These are phyloP conservation scores for Chiloscyllium punctatum DNA, from an alignment of 2,797 vertebrate species.

Conservation along the genomic window DNA sequence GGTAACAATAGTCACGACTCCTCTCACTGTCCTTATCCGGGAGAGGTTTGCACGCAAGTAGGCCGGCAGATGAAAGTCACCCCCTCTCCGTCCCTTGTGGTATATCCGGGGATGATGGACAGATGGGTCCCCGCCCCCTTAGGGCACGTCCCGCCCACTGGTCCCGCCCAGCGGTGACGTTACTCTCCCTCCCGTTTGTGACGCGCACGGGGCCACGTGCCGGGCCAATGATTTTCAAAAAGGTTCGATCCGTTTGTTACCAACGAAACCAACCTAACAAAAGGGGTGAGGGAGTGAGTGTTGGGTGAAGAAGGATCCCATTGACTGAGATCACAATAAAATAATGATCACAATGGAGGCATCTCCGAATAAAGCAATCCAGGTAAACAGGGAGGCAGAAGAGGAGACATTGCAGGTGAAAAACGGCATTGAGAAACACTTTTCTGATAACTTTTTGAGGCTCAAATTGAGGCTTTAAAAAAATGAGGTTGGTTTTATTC, in stretches of 20 bases:
- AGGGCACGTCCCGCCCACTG: neutral
- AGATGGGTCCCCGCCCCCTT: neutral
- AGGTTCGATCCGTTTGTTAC: constrained; percentile 35
- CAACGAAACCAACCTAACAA: constrained; percentile 27
- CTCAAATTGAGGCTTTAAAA: neutral
- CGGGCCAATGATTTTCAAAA: constrained; percentile 34
- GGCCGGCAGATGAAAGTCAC: rapidly evolving
- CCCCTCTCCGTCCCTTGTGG: neutral
- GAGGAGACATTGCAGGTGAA: constrained; percentile 32
- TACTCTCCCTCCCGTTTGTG: constrained; percentile 8
- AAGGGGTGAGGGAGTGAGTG: constrained; percentile 2
- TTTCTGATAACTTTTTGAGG: neutral
- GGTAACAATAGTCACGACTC: too few species aligned
- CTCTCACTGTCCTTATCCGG: too few species aligned
- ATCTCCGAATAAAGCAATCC: constrained; percentile 35
- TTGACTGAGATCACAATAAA: constrained; percentile 38
- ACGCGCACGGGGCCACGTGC: constrained; percentile 18
- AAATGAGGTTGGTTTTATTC: neutral
- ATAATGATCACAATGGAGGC: constrained; percentile 38
- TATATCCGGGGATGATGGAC: neutral
- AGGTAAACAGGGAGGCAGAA: constrained; percentile 24
- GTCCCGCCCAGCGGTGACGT: neutral
- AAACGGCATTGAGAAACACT: constrained; percentile 1
- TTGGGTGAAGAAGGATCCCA: constrained; percentile 31
- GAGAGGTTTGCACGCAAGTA: neutral